Percentiles rank a stretch among this genome's conserved stretches.
Conservation (phyloP, 2,113 vertebrate genomes). For the Lepidothrix coronata region DNA sequence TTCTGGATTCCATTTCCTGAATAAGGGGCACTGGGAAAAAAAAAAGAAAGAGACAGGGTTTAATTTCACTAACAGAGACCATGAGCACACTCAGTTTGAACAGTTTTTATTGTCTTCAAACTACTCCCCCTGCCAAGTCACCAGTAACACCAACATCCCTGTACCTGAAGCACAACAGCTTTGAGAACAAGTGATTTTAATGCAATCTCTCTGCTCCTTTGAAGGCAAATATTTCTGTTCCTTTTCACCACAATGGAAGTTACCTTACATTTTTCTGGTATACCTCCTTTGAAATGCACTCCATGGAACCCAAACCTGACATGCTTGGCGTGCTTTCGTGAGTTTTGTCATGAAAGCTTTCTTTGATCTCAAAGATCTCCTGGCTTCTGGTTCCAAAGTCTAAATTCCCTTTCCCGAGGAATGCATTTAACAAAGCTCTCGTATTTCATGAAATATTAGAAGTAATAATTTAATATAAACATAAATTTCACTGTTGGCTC, state of each 20-base stretch:
- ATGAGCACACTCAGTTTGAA: neutral
- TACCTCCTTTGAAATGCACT: neutral
- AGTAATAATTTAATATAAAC: neutral
- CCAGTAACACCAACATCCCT: neutral
- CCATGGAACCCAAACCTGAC: neutral
- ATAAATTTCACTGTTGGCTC: neutral
- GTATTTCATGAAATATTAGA: neutral
- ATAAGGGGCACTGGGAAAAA: constrained; percentile 90
- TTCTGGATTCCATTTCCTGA: constrained; percentile 98
- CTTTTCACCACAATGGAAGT: neutral
- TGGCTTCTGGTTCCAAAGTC: constrained; percentile 5
- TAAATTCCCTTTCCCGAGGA: neutral
- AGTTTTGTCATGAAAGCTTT: neutral
- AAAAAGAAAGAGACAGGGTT: neutral
- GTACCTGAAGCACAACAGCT: neutral
- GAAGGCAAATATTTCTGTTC: neutral
- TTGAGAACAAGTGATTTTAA: neutral
- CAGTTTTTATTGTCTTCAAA: neutral
- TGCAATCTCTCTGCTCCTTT: neutral
- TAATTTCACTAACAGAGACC: neutral
- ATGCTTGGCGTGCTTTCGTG: neutral
- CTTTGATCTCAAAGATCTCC: constrained; percentile 2
- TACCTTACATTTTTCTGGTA: neutral
- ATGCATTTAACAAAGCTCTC: neutral
- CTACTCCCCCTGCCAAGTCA: neutral